These are phyloP conservation scores for Drosophila quadrilineata DNA, from an alignment of 1,140 invertebrate species.

Conservation along the genomic window DNA sequence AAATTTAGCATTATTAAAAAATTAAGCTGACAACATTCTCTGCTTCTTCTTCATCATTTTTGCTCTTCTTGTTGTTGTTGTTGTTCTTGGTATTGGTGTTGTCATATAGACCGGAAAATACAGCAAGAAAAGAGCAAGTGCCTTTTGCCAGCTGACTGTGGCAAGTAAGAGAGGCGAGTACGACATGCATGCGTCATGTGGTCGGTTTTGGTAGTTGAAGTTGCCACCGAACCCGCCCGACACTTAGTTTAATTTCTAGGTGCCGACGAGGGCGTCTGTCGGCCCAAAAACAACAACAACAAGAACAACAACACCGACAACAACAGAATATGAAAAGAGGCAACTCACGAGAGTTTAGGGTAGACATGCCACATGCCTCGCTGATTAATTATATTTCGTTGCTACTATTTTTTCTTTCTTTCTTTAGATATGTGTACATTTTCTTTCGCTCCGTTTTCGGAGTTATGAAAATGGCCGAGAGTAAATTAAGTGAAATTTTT, in stretches of 20 bases:
- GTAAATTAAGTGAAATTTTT: constrained; percentile 74
- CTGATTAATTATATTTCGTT: constrained; percentile 72
- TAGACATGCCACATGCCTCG: constrained; percentile 63
- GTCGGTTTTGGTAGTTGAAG: constrained; percentile 23
- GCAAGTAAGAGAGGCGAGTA: background rate
- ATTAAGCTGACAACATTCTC: constrained; percentile 76
- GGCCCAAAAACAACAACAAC: constrained; percentile 4
- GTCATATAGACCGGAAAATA: constrained; percentile 40
- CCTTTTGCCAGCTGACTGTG: constrained; percentile 19
- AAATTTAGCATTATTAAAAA: constrained; percentile 79
- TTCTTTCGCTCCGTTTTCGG: constrained; percentile 17
- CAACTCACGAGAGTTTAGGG: constrained; percentile 11
- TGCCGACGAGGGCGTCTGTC: constrained; percentile 52
- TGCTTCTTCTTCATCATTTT: no score
- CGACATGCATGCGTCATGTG: constrained; percentile 71
- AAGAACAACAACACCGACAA: no score
- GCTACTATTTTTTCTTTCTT: constrained; percentile 6
- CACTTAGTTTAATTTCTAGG: constrained; percentile 77
- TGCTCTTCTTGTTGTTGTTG: no score
- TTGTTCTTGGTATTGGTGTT: no score
- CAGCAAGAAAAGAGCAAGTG: constrained; percentile 9
- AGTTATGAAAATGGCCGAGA: constrained; percentile 56
- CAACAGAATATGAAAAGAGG: no score
- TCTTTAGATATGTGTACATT: background rate
- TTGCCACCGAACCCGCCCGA: constrained; percentile 40